Percentiles rank a stretch among this genome's conserved stretches.
phyloP scores from a whole-genome alignment of 2,888 invertebrate genomes.

The Falcaria lacertinaria region DNA sequence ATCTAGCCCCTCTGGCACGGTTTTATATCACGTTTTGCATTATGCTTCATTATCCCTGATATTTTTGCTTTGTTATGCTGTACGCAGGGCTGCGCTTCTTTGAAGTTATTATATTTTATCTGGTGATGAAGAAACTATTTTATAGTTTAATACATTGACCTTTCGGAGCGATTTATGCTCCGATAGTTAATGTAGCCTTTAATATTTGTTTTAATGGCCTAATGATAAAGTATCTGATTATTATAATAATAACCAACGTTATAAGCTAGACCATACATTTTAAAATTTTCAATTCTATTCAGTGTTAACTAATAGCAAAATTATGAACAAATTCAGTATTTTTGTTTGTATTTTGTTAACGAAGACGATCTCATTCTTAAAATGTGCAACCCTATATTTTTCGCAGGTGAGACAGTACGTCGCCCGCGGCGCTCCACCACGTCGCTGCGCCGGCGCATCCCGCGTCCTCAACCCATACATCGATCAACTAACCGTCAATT shows the following conservation, averaged over 20 bases:
- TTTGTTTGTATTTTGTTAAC: too few relatives aligned
- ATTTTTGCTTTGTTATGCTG: slow-evolving; percentile 70
- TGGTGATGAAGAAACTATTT: not conserved
- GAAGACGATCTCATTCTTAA: too few relatives aligned
- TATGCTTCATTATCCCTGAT: slow-evolving; percentile 71
- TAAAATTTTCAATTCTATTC: too few relatives aligned
- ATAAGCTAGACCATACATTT: too few relatives aligned
- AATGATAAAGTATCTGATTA: too few relatives aligned
- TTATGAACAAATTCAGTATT: too few relatives aligned
- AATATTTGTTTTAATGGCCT: too few relatives aligned
- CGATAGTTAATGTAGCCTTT: too few relatives aligned
- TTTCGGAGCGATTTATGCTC: too few relatives aligned
- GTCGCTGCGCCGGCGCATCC: slow-evolving; percentile 24
- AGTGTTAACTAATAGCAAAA: too few relatives aligned
- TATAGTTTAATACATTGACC: too few relatives aligned
- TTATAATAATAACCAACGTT: too few relatives aligned
- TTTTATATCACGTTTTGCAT: slow-evolving; percentile 70
- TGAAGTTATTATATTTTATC: not conserved
- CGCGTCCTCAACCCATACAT: slow-evolving; percentile 41
- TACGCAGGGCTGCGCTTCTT: slow-evolving; percentile 39
- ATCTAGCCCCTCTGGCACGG: slow-evolving; percentile 42
- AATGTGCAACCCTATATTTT: slow-evolving; percentile 48
- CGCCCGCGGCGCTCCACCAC: slow-evolving; percentile 61
- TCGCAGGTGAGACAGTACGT: slow-evolving; percentile 67
- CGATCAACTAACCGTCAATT: slow-evolving; percentile 65